Evolutionary conservation across 2,797 vertebrate genomes (phyloP), one percentile per base, ranked within the genome.

Genomic region (Neopelma chrysocephalum): DNA sequence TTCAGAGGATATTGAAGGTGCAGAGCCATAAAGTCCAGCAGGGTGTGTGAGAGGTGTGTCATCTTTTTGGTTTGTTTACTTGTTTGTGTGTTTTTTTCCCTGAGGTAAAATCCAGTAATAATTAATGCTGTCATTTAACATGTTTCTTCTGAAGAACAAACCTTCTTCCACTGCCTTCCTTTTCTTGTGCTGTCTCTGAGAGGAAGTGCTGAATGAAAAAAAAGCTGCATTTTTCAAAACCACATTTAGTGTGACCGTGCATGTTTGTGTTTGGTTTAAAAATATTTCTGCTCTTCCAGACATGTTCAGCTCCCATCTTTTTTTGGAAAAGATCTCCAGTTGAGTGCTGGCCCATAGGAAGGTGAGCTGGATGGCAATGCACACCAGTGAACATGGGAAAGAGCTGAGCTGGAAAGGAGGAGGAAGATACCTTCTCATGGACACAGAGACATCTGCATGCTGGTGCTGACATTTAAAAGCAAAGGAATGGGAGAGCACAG

Each of bases 171-270:
- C 40, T 79, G 71, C 27, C 22, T 90, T 93, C 64, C 80, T 34
- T 91, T 78, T 70, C 73, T 79, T 45, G 23, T 56, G 43, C 11
- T 91, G n/a, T 57, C 90, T 84, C 73, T 82, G 88, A 93, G 78
- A 93, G 82, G 80, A 78, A 91, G 36, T 43, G 48, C 70, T 58
- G 77, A 85, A 87, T 32, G 56, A 84, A 94, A 94, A 82, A 82
- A 87, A 94, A 87, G 14, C 45, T 84, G 53, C 25, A 1, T 80
- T 90, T 87, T 90, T 45, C 86, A 78, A 91, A 92, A 38, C 53
- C 48, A 68, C 64, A 38, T 29, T 82, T 18, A 4, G 22, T 34
- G 38, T 76, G 72, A 56, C 56, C 0, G 0, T 50, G 71, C 18
- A 47, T 0, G 0, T 85, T 94, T 89, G 66, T n/a, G 26, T 48